Conservation (phyloP, 1,140 invertebrate genomes). For the Acromyrmex echinatior region DNA sequence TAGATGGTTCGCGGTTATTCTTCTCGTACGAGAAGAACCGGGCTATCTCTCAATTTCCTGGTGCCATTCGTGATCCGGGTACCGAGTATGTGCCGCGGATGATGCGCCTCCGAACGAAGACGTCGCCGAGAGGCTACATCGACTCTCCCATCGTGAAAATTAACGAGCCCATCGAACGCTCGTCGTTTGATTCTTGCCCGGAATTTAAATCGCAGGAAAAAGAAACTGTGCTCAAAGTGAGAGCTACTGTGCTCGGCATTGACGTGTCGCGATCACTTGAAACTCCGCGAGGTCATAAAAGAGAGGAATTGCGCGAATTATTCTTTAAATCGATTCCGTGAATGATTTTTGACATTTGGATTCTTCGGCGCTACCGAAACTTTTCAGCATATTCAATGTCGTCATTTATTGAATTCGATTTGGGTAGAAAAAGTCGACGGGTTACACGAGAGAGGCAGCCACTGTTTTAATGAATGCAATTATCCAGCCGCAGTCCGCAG, state of each 20-base stretch:
- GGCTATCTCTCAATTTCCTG: slow-evolving; percentile 42
- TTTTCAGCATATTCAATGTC: background rate
- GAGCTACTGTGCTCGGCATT: background rate
- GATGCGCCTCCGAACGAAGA: too few relatives aligned
- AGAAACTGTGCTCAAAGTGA: background rate
- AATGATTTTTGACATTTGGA: background rate
- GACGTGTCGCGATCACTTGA: background rate
- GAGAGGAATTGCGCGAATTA: slow-evolving; percentile 5
- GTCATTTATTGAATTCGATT: background rate
- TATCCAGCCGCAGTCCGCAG: slow-evolving; percentile 52
- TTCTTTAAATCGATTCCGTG: slow-evolving; percentile 17
- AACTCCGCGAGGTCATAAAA: background rate
- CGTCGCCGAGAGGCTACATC: too few relatives aligned
- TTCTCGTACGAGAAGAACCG: slow-evolving; percentile 21
- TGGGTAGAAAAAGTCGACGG: slow-evolving; percentile 8
- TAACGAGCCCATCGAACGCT: slow-evolving; percentile 32
- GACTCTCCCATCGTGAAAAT: slow-evolving; percentile 36
- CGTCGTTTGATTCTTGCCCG: slow-evolving; percentile 23
- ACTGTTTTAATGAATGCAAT: slow-evolving; percentile 79
- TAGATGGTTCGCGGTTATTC: slow-evolving; percentile 18
- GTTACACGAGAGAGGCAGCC: background rate
- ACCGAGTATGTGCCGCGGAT: background rate
- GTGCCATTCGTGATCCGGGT: slow-evolving; percentile 29
- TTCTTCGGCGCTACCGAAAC: too few relatives aligned
- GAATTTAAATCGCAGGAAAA: slow-evolving; percentile 34